Evolutionary conservation across 2,888 invertebrate species (phyloP).

Genomic region (Thalpophila matura): DNA sequence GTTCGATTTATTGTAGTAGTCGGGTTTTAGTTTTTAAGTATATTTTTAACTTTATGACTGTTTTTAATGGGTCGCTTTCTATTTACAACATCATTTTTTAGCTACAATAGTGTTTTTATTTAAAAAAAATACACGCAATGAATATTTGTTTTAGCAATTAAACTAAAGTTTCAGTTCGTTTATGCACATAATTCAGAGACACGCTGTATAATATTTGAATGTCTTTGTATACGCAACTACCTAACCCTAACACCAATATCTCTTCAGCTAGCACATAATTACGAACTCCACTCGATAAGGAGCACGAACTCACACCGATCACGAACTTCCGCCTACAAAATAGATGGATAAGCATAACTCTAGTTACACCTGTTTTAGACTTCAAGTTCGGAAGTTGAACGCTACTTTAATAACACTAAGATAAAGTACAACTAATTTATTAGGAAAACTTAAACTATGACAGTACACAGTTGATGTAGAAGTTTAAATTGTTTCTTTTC

Average conservation of each 20-base stretch:
- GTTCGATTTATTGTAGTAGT: no score
- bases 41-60: no score
- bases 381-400: constrained; percentile 66
- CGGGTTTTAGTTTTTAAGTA: no score
- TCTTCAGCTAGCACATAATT: constrained; percentile 16
- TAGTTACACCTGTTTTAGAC: constrained; percentile 61
- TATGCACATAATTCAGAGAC: no score
- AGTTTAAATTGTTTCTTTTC: constrained; percentile 60
- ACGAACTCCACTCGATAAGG: constrained; percentile 26
- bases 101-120: no score
- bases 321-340: constrained; percentile 48
- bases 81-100: no score
- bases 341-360: constrained; percentile 64
- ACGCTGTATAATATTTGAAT: no score
- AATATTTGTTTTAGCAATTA: not conserved
- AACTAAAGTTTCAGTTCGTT: no score
- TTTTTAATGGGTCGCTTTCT: no score
- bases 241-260: no score
- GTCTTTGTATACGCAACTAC: no score
- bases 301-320: constrained; percentile 38
- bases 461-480: constrained; percentile 53
- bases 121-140: no score
- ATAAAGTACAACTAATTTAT: constrained; percentile 81
- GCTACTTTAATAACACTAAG: constrained; percentile 67
- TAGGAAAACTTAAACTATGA: constrained; percentile 76